Percentiles rank a stretch among this genome's conserved stretches.
These are phyloP conservation scores for Nyctalus aviator DNA, from an alignment of 2,797 vertebrate genomes.

Conservation along the genomic window DNA sequence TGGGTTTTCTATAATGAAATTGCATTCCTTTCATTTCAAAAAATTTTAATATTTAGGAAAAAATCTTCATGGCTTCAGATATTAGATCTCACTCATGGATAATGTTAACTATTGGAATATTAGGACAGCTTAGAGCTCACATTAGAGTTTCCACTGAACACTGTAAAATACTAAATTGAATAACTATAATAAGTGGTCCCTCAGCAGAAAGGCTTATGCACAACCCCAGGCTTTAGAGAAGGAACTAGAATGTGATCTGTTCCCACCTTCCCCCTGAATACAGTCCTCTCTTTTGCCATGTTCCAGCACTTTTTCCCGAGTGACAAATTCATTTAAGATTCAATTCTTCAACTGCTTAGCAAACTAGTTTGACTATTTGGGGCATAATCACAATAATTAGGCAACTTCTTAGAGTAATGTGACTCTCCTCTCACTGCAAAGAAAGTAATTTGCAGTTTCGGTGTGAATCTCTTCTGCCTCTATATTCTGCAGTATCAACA, in stretches of 20 bases:
- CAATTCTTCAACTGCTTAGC: constrained; percentile 58
- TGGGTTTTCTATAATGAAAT: neutral
- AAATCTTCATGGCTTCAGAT: neutral
- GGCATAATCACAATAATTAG: constrained; percentile 75
- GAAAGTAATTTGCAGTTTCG: constrained; percentile 50
- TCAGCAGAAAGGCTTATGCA: neutral
- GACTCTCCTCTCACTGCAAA: constrained; percentile 58
- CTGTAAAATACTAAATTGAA: neutral
- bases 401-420: constrained; percentile 53
- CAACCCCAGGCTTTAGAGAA: neutral
- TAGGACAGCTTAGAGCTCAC: neutral
- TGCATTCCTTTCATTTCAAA: neutral
- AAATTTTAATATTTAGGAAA: neutral
- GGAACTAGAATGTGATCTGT: neutral
- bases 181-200: neutral
- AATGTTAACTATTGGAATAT: neutral
- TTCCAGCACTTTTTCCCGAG: neutral
- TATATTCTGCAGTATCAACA: neutral
- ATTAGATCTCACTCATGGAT: neutral
- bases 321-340: constrained; percentile 54
- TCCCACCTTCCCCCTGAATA: neutral
- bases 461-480: neutral
- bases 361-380: constrained; percentile 67
- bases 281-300: neutral
- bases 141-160: neutral